These are phyloP conservation scores for Octopus bimaculoides DNA, from an alignment of 1,140 invertebrate species.

Conservation along the genomic window DNA sequence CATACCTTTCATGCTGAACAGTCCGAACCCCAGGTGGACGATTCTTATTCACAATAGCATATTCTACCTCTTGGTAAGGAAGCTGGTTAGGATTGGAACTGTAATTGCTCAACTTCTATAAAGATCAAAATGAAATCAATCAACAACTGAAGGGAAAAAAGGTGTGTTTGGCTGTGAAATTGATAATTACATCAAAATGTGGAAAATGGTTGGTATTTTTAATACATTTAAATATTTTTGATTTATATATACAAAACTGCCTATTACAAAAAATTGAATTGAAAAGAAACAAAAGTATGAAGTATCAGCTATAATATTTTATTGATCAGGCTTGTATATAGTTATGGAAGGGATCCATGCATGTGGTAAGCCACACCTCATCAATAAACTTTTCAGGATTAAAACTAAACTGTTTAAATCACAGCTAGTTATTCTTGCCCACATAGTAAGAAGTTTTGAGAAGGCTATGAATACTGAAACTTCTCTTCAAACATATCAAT, in stretches of 20 bases:
- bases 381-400: no score
- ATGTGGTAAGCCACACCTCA: no score
- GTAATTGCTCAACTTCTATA: neutral
- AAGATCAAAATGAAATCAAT: neutral
- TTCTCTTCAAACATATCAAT: no score
- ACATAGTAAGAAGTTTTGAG: no score
- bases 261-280: neutral
- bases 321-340: no score
- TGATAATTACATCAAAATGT: neutral
- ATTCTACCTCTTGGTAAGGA: neutral
- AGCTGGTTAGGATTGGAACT: neutral
- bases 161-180: neutral
- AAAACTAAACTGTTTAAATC: no score
- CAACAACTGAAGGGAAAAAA: neutral
- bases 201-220: neutral
- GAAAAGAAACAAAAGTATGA: neutral
- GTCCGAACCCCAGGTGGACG: neutral
- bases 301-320: no score
- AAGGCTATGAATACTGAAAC: no score
- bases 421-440: no score
- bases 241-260: neutral
- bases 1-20: conserved; percentile 4
- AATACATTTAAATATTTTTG: neutral
- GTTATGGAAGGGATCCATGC: no score
- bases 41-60: conserved; percentile 8